Evolutionary conservation across 2,797 vertebrate species (phyloP).

Genomic region (Allobates femoralis): DNA sequence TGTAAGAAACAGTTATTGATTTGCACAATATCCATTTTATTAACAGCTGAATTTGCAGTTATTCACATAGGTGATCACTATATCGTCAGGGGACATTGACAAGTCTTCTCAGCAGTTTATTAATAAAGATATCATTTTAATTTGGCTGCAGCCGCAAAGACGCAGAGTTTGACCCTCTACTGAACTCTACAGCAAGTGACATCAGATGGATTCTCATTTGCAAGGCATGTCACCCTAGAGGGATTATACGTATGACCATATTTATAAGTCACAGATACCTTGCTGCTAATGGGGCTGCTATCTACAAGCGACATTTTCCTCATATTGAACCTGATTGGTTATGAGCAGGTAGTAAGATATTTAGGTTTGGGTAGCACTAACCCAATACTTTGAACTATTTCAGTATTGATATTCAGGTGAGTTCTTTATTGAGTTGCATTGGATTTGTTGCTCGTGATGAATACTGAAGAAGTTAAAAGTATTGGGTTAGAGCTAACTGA

Average conservation of each 20-base stretch:
- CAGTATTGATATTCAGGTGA: no score
- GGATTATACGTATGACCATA: constrained; percentile 52
- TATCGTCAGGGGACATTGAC: constrained; percentile 18
- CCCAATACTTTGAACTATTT: no score
- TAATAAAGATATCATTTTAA: constrained; percentile 61
- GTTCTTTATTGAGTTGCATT: no score
- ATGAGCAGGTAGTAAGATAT: no score
- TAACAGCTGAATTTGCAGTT: background rate
- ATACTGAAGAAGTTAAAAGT: no score
- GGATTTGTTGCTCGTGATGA: no score
- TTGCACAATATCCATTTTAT: background rate
- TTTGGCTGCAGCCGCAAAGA: constrained; percentile 28
- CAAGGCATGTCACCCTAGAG: constrained; percentile 55
- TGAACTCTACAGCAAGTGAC: constrained; percentile 56
- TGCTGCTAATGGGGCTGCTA: background rate
- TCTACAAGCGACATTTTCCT: constrained; percentile 15
- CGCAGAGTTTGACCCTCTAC: constrained; percentile 51
- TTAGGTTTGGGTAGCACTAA: no score
- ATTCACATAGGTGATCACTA: background rate
- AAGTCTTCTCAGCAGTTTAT: constrained; percentile 33
- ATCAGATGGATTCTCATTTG: constrained; percentile 48
- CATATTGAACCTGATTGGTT: no score
- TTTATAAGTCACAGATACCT: constrained; percentile 42
- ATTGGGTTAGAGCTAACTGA: no score
- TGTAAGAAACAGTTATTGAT: background rate